Conservation (phyloP, 2,113 vertebrate species). For the Trogon surrucura region DNA sequence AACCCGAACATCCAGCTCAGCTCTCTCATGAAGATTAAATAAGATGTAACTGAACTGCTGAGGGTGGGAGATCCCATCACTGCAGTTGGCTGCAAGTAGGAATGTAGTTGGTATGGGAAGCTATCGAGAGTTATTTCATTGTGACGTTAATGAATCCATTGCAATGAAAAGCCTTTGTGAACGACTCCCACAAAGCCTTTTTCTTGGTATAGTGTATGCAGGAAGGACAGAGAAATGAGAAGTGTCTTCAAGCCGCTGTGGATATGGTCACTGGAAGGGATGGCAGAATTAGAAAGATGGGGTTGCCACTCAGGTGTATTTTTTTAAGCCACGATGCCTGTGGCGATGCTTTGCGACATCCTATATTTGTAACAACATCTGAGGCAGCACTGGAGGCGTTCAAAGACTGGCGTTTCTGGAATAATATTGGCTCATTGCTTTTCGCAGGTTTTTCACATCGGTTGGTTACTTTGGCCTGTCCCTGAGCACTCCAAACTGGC, state of each 20-base stretch:
- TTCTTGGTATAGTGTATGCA: not conserved
- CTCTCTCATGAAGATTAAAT: constrained; percentile 25
- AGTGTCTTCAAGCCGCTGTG: constrained; percentile 24
- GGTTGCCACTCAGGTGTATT: not conserved
- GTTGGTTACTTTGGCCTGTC: constrained; percentile 89
- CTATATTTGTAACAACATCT: constrained; percentile 1
- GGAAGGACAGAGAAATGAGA: constrained; percentile 24
- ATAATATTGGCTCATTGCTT: constrained; percentile 3
- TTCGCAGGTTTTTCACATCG: constrained; percentile 83
- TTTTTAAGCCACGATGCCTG: not conserved
- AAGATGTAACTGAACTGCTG: not conserved
- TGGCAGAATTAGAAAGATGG: constrained; percentile 10
- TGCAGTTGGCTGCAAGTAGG: not conserved
- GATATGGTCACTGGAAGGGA: not conserved
- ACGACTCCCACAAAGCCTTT: not conserved
- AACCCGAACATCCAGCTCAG: constrained; percentile 8
- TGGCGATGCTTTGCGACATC: not conserved
- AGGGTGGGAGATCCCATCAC: constrained; percentile 41
- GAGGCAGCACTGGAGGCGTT: not conserved
- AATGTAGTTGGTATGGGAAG: not conserved
- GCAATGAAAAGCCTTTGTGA: constrained; percentile 32
- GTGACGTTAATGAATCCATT: not conserved
- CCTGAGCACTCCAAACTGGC: constrained; percentile 87
- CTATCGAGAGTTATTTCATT: not conserved
- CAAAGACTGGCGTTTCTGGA: not conserved